A percentile compares a stretch with the other conserved stretches of the same genome.
Conservation (phyloP, 2,113 vertebrate genomes). For the Oenanthe oenanthe region DNA sequence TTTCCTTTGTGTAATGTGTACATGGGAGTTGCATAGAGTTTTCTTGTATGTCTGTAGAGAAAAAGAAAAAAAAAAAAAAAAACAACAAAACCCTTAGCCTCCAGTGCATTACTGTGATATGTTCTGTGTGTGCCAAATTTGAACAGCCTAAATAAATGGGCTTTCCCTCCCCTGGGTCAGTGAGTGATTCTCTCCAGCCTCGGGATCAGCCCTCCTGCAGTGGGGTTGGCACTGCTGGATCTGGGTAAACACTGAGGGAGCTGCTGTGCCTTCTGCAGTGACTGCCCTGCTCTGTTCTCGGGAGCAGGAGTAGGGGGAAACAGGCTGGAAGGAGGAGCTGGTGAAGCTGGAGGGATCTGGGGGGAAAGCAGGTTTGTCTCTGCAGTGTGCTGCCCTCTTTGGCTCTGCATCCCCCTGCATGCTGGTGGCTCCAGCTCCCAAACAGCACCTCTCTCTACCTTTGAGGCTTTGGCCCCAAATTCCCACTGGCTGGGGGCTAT, state of each 20-base stretch:
- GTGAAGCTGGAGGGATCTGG: background rate
- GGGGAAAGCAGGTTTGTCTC: background rate
- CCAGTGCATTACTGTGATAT: slow-evolving; percentile 49
- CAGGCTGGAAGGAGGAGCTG: background rate
- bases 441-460: background rate
- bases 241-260: background rate
- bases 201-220: background rate
- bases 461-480: background rate
- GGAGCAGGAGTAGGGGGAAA: background rate
- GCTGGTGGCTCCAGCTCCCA: background rate
- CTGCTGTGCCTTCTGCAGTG: background rate
- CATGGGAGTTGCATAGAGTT: slow-evolving; percentile 74
- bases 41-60: slow-evolving; percentile 68
- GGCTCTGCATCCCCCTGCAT: background rate
- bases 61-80: background rate
- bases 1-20: slow-evolving; percentile 69
- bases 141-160: slow-evolving; percentile 47
- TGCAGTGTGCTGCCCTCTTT: background rate
- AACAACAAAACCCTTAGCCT: slow-evolving; percentile 26
- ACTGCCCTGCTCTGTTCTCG: rapidly evolving
- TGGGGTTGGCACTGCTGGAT: background rate
- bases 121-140: slow-evolving; percentile 59
- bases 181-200: slow-evolving; percentile 50
- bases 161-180: slow-evolving; percentile 43
- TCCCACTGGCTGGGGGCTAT: background rate